Base-by-base conservation (phyloP, 35 echinoderm and acorn worm species). In the Lytechinus pictus region DNA sequence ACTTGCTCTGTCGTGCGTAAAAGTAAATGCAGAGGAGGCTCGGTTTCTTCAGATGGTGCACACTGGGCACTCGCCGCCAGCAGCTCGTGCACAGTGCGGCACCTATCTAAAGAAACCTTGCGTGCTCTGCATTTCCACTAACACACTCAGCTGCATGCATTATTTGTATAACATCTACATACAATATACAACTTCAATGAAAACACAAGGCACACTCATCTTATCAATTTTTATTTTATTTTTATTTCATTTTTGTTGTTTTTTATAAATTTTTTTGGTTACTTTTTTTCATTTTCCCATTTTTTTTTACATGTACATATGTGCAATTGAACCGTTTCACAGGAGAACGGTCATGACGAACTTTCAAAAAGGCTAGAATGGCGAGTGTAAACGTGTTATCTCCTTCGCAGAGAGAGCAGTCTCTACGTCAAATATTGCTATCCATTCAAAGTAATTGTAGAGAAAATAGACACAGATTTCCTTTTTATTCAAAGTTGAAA, bases 211-310 rank as follows among this genome's bases (percentile, higher is more conserved):
- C 8, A 79, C 21, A 79, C 14, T 24, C 4, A 52, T 90, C 52
- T 90, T 87, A 55, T 95, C 91, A 16, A 55, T 57, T 52, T 91
- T 91, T 90, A 53, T 90, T 27, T 10, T 11, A 27, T 90, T 91
- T 54, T 27, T 28, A 33, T 27, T 95, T 95, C 2, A 11, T 95
- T 92, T 91, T 95, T 11, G n/a, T 95, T 5, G 10, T 27, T 95
- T 95, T 92, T 92, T 96, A 92, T 55, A 54, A 91, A 9, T 95
- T 87, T 95, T 95, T 95, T 88, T 95, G 56, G 28, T 87, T 55
- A 28, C 27, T 44, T 52, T 95, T 53, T 88, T 55, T 92, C 9
- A 13, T 72, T 57, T 96, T 96, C 91, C 92, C 86, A 92, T 93
- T 93, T 27, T 57, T 55, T 93, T 54, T 53, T 55, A 93, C 92